phyloP scores from a whole-genome alignment of 2,888 invertebrate genomes.

The Deroplatys truncata region DNA sequence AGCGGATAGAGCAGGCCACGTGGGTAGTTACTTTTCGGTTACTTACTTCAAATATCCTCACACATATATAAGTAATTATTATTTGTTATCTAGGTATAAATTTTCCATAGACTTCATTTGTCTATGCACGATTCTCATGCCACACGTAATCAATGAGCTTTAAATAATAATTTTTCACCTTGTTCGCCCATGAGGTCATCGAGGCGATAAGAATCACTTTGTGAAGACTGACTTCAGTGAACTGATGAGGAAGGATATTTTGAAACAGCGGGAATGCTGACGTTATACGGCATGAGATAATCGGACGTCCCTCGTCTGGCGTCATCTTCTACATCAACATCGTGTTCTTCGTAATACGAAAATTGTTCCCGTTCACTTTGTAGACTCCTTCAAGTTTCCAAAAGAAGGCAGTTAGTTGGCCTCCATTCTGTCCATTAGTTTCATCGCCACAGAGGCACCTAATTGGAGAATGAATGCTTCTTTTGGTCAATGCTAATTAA shows the following conservation, averaged over 20 bases:
- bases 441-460: no score
- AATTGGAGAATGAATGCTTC: no score
- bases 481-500: no score
- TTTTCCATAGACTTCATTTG: no score
- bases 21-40: no score
- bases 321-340: not conserved
- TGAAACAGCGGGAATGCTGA: not conserved
- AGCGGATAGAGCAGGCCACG: no score
- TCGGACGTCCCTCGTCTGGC: not conserved
- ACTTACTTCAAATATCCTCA: no score
- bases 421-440: no score
- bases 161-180: not conserved
- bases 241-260: not conserved
- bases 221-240: not conserved
- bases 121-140: no score
- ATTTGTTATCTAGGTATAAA: no score
- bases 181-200: not conserved
- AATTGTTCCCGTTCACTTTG: not conserved
- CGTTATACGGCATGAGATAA: not conserved
- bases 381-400: not conserved
- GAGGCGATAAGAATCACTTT: not conserved
- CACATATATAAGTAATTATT: no score
- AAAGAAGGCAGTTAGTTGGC: not conserved
- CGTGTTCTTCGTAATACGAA: not conserved
- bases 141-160: no score